These are phyloP conservation scores for Montifringilla adamsi DNA, from an alignment of 2,113 vertebrate species.

Conservation along the genomic window DNA sequence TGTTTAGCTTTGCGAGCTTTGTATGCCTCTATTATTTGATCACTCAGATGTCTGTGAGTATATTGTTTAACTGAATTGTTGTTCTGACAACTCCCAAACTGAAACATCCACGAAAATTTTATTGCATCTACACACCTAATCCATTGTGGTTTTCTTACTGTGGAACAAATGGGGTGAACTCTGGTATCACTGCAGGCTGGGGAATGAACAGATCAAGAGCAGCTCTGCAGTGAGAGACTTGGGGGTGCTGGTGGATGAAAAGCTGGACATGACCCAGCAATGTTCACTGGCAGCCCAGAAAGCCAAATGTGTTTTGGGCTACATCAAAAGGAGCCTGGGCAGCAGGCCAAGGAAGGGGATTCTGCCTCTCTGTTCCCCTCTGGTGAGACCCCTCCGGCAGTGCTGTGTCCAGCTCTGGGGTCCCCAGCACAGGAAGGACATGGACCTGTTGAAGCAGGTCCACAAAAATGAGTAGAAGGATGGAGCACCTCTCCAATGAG, in stretches of 20 bases:
- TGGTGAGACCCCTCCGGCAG: background rate
- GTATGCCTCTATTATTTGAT: background rate
- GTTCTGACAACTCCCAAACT: background rate
- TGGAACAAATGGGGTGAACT: background rate
- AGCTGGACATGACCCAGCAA: background rate
- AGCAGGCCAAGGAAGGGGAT: background rate
- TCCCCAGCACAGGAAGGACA: background rate
- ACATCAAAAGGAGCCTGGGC: rapidly evolving
- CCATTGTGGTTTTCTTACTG: background rate
- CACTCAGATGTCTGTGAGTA: background rate
- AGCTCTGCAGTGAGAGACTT: background rate
- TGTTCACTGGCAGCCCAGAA: background rate
- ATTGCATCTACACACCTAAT: background rate
- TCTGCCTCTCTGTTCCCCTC: background rate
- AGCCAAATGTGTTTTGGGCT: background rate
- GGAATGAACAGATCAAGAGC: rapidly evolving
- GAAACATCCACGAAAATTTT: background rate
- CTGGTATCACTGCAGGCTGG: background rate
- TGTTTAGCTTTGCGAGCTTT: background rate
- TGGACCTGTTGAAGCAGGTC: background rate
- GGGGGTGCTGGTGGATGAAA: background rate
- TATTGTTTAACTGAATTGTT: background rate
- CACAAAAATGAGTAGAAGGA: background rate
- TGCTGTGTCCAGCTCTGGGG: background rate
- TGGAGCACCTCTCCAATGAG: background rate